Evolutionary conservation across 2,113 vertebrate genomes (phyloP).

Genomic region (Etia nguti): DNA sequence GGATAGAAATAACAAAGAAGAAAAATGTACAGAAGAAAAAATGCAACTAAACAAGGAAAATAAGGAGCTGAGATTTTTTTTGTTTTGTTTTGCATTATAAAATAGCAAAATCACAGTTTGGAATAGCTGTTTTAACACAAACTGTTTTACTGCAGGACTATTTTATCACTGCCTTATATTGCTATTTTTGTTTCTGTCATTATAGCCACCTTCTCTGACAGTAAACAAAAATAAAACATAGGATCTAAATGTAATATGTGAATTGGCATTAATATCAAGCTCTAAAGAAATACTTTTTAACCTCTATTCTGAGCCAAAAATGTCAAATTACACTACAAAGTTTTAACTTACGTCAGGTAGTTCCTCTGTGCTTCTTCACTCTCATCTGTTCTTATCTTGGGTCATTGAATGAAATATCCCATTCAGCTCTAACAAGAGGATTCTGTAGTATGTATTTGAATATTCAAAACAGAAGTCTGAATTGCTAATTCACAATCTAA

Average conservation of each 20-base stretch:
- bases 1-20: background rate
- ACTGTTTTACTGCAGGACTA: background rate
- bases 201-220: background rate
- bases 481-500: background rate
- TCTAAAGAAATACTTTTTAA: background rate
- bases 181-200: rapidly evolving
- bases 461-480: background rate
- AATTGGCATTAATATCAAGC: background rate
- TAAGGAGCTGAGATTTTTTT: background rate
- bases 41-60: background rate
- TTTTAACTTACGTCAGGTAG: background rate
- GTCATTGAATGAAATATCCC: background rate
- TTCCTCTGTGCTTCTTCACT: background rate
- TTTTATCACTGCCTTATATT: background rate
- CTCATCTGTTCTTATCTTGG: background rate
- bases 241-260: background rate
- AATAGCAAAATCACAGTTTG: background rate
- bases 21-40: background rate
- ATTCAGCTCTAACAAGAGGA: background rate
- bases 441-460: background rate
- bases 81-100: background rate
- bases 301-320: background rate
- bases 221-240: background rate
- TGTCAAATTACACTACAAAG: background rate
- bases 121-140: rapidly evolving